Base-by-base conservation (phyloP, 2,113 vertebrate species). In the Toxotes chatareus region DNA sequence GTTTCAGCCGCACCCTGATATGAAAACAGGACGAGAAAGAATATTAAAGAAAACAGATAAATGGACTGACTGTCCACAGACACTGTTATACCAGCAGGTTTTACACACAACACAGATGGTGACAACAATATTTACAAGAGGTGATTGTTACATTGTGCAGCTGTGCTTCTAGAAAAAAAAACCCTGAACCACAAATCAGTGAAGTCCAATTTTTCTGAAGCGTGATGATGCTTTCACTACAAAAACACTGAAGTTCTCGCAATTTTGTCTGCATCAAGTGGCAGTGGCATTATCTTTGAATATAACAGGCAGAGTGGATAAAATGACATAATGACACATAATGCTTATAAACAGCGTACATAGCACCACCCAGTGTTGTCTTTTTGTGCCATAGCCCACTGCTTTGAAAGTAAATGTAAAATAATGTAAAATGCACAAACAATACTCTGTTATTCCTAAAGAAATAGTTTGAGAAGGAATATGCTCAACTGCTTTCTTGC, bases 1-100 rank as follows among this genome's bases (percentile, higher is more conserved):
- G 69, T 85, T 63, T 90, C 95, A 14, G 78, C 76, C 7, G 80
- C 81, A 87, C 87, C 92, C 94, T 95, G 80, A 17, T 47, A 56
- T 4, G 34, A 61, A 73, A 75, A 65, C 27, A 55, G 3, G 5
- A 60, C 6, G 36, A 60, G 46, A 65, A 51, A 36, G 16, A 7
- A 56, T 16, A 38, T 0, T 49, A 31, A 53, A 36, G 56, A 17
- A 27, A 27, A 27, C 27, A 27, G 27, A 27, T 27, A 27, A 27
- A 27, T 27, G 12, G 4, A 40, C 31, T 47, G 23, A 62, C 3
- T 21, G 16, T 42, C 7, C 47, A 32, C 16, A 51, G 8, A 67
- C 8, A 44, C 8, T n/a, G 5, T 46, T 21, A 49, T 57, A 10
- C 27, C 7, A n/a, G 5, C n/a, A 19, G 2, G 14, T 19, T 49